A percentile compares a stretch with the other conserved stretches of the same genome.
phyloP scores from a whole-genome alignment of 2,113 vertebrate species.

The Nycticebus coucang region DNA sequence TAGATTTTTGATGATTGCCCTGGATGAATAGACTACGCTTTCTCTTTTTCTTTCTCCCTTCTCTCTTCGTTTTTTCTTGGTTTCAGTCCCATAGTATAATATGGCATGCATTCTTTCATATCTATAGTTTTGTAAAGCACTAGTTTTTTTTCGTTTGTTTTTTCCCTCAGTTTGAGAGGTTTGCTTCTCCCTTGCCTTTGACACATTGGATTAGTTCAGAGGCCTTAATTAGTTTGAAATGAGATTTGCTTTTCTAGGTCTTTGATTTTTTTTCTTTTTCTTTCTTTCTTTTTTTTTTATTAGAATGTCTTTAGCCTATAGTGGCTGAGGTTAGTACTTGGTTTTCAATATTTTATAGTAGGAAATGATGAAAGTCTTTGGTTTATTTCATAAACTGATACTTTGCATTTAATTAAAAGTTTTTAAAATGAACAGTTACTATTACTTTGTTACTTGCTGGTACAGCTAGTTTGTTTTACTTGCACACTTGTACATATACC shows the following conservation, averaged over 20 bases:
- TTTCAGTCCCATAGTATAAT: background rate
- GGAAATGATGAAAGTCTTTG: conserved; percentile 44
- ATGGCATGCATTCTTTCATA: conserved; percentile 3
- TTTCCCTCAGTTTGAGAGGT: conserved; percentile 1
- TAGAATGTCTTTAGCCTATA: too few species aligned
- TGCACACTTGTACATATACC: conserved; percentile 72
- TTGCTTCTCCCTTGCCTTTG: conserved; percentile 5
- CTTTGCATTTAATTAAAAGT: conserved; percentile 56
- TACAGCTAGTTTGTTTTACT: conserved; percentile 75
- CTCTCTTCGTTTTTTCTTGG: background rate
- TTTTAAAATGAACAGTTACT: conserved; percentile 68
- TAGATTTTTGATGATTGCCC: conserved; percentile 23
- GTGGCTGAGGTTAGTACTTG: background rate
- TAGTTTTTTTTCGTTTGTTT: background rate
- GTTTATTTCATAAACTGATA: conserved; percentile 66
- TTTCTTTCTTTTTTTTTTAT: too few species aligned
- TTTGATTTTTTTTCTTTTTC: background rate
- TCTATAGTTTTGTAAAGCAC: conserved; percentile 25
- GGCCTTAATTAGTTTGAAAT: conserved; percentile 52
- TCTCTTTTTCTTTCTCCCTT: too few species aligned
- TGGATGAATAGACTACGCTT: background rate
- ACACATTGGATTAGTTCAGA: conserved; percentile 55
- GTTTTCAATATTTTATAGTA: conserved; percentile 69
- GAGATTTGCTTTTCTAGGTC: conserved; percentile 33
- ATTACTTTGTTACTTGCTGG: conserved; percentile 63